phyloP scores from a whole-genome alignment of 1,140 invertebrate genomes.

The Eumaeus atala region DNA sequence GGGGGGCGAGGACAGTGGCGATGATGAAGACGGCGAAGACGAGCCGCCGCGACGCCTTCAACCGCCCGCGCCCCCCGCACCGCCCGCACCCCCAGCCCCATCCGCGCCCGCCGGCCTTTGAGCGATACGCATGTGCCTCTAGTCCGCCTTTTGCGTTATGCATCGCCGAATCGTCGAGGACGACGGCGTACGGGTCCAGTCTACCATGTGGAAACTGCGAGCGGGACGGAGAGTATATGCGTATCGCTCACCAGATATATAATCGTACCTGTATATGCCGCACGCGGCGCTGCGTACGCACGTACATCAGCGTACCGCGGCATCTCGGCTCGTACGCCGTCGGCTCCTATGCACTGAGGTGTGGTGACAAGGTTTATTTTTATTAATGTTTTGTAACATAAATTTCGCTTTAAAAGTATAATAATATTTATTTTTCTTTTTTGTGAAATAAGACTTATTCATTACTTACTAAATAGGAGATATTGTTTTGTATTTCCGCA shows the following conservation, averaged over 20 bases:
- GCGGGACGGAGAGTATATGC: neutral
- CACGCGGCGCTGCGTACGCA: neutral
- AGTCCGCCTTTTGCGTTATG: constrained; percentile 8
- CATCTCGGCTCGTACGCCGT: neutral
- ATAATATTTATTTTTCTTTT: constrained; percentile 60
- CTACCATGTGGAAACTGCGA: neutral
- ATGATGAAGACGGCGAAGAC: constrained; percentile 37
- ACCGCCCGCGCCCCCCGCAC: constrained; percentile 28
- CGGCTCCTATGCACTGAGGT: constrained; percentile 23
- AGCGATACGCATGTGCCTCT: constrained; percentile 15
- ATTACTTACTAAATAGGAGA: constrained; percentile 38
- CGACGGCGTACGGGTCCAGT: neutral
- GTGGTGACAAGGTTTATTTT: constrained; percentile 27
- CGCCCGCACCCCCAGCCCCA: constrained; percentile 23
- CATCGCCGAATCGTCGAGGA: neutral
- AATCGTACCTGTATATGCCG: too few relatives aligned
- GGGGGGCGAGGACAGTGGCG: constrained; percentile 44
- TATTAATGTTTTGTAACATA: constrained; percentile 53
- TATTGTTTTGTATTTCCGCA: constrained; percentile 42
- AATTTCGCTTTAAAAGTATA: constrained; percentile 64
- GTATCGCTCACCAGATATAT: neutral
- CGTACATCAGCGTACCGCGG: neutral
- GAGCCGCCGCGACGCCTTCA: constrained; percentile 30
- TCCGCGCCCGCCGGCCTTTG: constrained; percentile 20
- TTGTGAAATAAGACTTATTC: constrained; percentile 45